Percentiles rank a stretch among this genome's conserved stretches.
Evolutionary conservation across 2,888 invertebrate genomes (phyloP).

Genomic region (Cephus spinipes): DNA sequence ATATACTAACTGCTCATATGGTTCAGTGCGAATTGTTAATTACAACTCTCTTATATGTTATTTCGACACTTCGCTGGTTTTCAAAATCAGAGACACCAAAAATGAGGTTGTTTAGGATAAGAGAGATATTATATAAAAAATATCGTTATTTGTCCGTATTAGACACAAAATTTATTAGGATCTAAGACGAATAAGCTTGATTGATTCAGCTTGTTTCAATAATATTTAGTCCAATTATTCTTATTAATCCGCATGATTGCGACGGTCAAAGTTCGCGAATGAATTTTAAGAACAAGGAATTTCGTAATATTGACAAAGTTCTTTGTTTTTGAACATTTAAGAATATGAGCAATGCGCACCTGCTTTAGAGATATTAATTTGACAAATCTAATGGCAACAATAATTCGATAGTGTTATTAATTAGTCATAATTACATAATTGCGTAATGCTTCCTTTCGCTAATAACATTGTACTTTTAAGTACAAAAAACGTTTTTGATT

Average conservation of each 20-base stretch:
- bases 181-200: background rate
- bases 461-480: no score
- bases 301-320: background rate
- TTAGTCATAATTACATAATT: background rate
- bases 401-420: background rate
- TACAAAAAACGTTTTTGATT: no score
- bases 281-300: background rate
- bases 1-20: background rate
- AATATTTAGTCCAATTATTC: background rate
- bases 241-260: background rate
- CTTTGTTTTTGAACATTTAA: background rate
- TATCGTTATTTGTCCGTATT: background rate
- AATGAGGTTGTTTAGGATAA: background rate
- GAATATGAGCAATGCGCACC: background rate
- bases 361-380: background rate
- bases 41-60: background rate
- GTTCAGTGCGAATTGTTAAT: background rate
- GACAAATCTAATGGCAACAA: background rate
- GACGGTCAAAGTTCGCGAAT: background rate
- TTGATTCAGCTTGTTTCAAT: background rate
- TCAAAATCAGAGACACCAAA: no score
- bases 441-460: background rate
- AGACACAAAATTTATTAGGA: background rate
- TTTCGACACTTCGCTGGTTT: background rate
- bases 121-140: background rate